A percentile compares a stretch with the other conserved stretches of the same genome.
phyloP scores from a whole-genome alignment of 2,888 invertebrate species.

The Chymomyza fuscimana region DNA sequence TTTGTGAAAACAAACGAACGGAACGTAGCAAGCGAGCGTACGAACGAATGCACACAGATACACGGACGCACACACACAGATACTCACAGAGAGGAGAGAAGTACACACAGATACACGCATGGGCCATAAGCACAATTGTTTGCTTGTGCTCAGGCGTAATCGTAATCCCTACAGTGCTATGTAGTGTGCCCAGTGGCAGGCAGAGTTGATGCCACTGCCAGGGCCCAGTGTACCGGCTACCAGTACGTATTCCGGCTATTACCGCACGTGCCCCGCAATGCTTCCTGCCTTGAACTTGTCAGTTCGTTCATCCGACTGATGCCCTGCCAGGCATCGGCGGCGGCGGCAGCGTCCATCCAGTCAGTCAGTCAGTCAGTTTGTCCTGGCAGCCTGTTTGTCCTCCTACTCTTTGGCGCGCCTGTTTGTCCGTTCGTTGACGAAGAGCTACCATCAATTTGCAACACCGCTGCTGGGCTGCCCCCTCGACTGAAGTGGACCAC shows the following conservation, averaged over 20 bases:
- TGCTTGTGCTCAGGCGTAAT: conserved; percentile 52
- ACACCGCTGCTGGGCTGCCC: conserved; percentile 32
- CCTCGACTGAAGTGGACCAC: neutral
- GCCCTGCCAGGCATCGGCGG: conserved; percentile 24
- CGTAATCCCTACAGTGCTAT: conserved; percentile 52
- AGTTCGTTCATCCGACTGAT: conserved; percentile 56
- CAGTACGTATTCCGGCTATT: conserved; percentile 15
- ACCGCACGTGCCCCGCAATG: conserved; percentile 29
- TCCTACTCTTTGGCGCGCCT: conserved; percentile 23
- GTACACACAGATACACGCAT: conserved; percentile 40
- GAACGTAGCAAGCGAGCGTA: conserved; percentile 30
- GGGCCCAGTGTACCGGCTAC: neutral
- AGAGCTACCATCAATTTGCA: conserved; percentile 69
- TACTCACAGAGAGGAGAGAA: neutral
- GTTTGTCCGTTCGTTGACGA: conserved; percentile 66
- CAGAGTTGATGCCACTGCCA: conserved; percentile 7
- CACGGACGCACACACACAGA: conserved; percentile 30
- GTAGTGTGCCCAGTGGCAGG: conserved; percentile 37
- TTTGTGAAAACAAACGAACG: conserved; percentile 50
- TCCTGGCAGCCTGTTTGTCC: conserved; percentile 24
- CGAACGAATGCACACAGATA: conserved; percentile 16
- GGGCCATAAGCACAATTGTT: conserved; percentile 34
- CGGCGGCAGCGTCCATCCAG: neutral
- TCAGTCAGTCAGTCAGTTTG: neutral
- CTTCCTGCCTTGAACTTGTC: conserved; percentile 63